Base-by-base conservation (phyloP, 2,888 invertebrate species). In the Chrysolina haemoptera region DNA sequence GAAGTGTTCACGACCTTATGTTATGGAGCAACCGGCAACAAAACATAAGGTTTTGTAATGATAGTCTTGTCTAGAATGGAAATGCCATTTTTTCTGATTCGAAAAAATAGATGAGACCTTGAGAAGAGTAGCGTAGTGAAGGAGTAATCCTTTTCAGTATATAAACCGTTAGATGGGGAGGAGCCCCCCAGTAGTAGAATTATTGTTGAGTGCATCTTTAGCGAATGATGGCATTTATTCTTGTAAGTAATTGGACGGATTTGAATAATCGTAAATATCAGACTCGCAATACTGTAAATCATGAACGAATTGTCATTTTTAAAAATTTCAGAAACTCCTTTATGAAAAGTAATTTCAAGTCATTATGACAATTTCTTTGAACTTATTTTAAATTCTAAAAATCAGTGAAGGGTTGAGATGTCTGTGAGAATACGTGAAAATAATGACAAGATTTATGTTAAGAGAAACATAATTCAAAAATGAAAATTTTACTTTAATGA, bases 101-200 rank as follows among this genome's bases (percentile, higher is more conserved):
- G 20, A 63, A 73, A 66, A 78, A 78, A 74, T 71, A 64, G 20
- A 43, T 70, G 62, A 73, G 77, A 76, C 82, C 81, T 81, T 81
- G 81, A 79, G 76, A 76, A 62, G 66, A 73, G 59, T 70, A 50
- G 62, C 73, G 65, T 67, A 70, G 78, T 79, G 79, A 79, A 80
- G 78, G 80, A 81, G 74, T 78, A 76, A 70, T 48, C n/a, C 70
- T 73, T 75, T 76, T 77, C 75, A 74, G 62, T 82, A 82, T 82
- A 82, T 79, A 82, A 81, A 82, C 76, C 14, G 62, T 20, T 41
- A 20, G 70, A 71, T 70, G 78, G 78, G 80, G 76, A 76, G 71
- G 73, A 43, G 71, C 64, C 72, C 73, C 74, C 73, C 77, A 78
- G 78, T 80, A 68, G 62, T 62, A 40, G 14, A 53, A 46, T 48